phyloP scores from a whole-genome alignment of 2,888 invertebrate species.

The Cheilosia scutellata region DNA sequence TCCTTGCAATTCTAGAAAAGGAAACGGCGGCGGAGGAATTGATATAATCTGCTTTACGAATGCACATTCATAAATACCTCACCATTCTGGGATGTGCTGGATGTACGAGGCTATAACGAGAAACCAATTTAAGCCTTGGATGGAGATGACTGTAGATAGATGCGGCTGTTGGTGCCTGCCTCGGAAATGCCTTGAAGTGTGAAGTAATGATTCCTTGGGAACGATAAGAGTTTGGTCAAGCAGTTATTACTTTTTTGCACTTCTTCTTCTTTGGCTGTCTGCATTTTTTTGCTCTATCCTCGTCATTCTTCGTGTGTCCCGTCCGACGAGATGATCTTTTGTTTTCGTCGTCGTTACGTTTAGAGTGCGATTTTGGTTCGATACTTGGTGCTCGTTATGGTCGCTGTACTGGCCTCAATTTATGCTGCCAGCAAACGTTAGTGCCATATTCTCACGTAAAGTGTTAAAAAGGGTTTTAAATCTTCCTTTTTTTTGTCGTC shows the following conservation, averaged over 20 bases:
- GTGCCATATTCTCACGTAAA: conserved; percentile 76
- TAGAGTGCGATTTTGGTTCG: conserved; percentile 64
- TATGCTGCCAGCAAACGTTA: conserved; percentile 70
- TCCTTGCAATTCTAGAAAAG: conserved; percentile 74
- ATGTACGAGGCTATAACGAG: conserved; percentile 62
- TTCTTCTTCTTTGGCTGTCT: conserved; percentile 25
- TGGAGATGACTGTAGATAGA: conserved; percentile 64
- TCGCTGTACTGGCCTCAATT: conserved; percentile 50
- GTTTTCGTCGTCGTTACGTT: conserved; percentile 56
- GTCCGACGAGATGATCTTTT: conserved; percentile 59
- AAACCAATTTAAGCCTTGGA: conserved; percentile 75
- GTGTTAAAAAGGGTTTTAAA: conserved; percentile 75
- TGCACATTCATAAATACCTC: conserved; percentile 72
- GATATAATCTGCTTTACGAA: conserved; percentile 73
- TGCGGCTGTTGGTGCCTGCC: conserved; percentile 27
- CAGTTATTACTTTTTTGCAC: conserved; percentile 55
- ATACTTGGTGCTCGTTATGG: conserved; percentile 52
- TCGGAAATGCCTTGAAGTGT: conserved; percentile 80
- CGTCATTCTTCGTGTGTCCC: conserved; percentile 22
- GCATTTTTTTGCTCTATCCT: not conserved
- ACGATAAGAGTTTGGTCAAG: conserved; percentile 79
- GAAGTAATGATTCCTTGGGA: conserved; percentile 83
- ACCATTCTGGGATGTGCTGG: conserved; percentile 59
- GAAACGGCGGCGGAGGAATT: conserved; percentile 58
- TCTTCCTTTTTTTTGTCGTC: conserved; percentile 30